Evolutionary conservation across 1,140 invertebrate genomes (phyloP), one percentile per base, ranked within the genome.

Genomic region (Augochlora pura): DNA sequence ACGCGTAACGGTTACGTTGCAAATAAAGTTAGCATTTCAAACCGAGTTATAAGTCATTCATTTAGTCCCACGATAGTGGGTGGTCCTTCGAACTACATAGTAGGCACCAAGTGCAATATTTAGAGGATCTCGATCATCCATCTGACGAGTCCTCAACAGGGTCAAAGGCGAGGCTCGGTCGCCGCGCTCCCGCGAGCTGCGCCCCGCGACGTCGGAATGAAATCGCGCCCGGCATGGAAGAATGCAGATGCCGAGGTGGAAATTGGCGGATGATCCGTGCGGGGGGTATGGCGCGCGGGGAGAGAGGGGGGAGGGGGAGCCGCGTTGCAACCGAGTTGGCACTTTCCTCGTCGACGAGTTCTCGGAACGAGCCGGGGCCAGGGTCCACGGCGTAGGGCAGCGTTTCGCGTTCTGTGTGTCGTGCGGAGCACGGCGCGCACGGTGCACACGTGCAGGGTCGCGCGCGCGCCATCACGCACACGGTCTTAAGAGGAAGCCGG

Each of bases 291-390:
- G 18, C 5, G 6, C 54, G 49, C 49, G 49, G 6, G 52, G 21
- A 57, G 21, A 1, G 32, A 23, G 7, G 54, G 54, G 18, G 6
- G 38, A 16, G 46, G 21, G 7, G 21, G 10, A 8, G 46, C 1
- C 25, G 18, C 42, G 52, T 49, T 57, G 62, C 62, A 71, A 80
- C 65, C 65, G 76, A 76, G 71, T 84, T 68, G 82, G 73, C 82
- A 77, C 69, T 84, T 81, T 81, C 60, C 73, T 85, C 81, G 73
- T 84, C 54, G 52, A 39, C 49, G 64, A 66, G 59, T 77, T 81
- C 54, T 69, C 59, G 83, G 78, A 81, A 84, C 78, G 78, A 7
- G 46, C 21, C n/a, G 69, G 78, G 69, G 78, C 46, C 27, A 80
- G 62, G 52, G 71, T 79, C 66, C 65, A 62, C 21, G 64, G 65